Base-by-base conservation (phyloP, 2,113 vertebrate species). In the Echinops telfairi region DNA sequence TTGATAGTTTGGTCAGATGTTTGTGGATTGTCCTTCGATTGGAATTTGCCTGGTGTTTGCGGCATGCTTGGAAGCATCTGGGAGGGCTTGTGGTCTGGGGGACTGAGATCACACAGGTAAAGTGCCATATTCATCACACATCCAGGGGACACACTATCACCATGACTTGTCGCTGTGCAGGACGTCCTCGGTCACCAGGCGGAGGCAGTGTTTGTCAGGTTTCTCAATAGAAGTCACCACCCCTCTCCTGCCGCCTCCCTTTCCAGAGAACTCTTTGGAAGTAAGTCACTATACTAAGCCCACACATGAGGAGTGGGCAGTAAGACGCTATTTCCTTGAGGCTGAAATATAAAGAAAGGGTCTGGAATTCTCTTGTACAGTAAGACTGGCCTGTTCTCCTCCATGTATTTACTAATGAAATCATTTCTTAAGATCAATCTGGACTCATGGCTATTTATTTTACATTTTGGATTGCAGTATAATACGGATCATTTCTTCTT, bases 391-490 rank as follows among this genome's bases (percentile, higher is more conserved):
- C 19, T 82, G 8, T 36, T 79, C 16, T 17, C 47, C 16, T 15
- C 27, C 12, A 33, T 66, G 58, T 68, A 71, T 73, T 71, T 88
- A 57, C 68, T 78, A 86, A 91, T 53, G 20, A 12, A 57, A 27
- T 90, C 6, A n/a, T 62, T 82, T 75, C 27, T 79, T 91, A 75
- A 31, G n/a, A 15, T 60, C 20, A 33, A 0, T 70, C 17, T 57
- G 19, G 57, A 75, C 3, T 53, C 22, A 53, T 47, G 25, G 29
- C 66, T 78, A 83, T 64, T 86, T 40, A 68, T 80, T 88, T 83
- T 93, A 79, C 70, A 77, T 73, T 94, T 92, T 47, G 22, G 33
- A 43, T 62, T 84, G 71, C 47, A 53, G 60, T 71, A 58, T 47
- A 60, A 40, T 57, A 83, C 3, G 88, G 10, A 1, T 66, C 33